Percentiles rank a stretch among this genome's conserved stretches.
These are phyloP conservation scores for Colinus virginianus DNA, from an alignment of 2,113 vertebrate genomes.

Conservation along the genomic window DNA sequence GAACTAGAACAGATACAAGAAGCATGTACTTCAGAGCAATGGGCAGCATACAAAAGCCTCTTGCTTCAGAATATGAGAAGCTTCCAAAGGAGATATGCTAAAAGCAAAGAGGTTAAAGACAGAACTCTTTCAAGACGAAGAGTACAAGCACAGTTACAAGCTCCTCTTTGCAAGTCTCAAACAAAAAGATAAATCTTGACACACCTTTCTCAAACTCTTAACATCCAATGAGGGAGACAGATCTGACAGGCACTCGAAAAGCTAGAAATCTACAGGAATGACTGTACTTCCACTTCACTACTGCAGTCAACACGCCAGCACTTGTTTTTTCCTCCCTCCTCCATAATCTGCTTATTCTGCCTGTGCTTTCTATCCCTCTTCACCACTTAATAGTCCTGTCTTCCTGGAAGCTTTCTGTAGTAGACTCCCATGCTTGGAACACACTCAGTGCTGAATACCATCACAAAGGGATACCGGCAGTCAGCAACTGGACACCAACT, in stretches of 20 bases:
- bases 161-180: not conserved
- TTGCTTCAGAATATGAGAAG: not conserved
- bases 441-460: not conserved
- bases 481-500: not conserved
- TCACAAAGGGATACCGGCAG: not conserved
- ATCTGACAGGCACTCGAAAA: not conserved
- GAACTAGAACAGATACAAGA: not conserved
- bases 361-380: not conserved
- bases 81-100: not conserved
- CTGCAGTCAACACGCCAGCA: not conserved
- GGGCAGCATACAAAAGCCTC: not conserved
- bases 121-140: not conserved
- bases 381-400: accelerated
- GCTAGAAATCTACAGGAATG: not conserved
- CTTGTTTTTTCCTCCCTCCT: constrained; percentile 1
- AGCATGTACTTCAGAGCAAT: not conserved
- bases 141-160: not conserved
- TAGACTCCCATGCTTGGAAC: not conserved
- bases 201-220: not conserved
- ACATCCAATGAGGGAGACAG: not conserved
- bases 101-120: not conserved
- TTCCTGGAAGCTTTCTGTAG: not conserved
- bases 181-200: not conserved
- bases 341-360: not conserved
- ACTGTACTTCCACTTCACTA: not conserved